phyloP scores from a whole-genome alignment of 2,113 vertebrate genomes.

The Heterotilapia buettikoferi region DNA sequence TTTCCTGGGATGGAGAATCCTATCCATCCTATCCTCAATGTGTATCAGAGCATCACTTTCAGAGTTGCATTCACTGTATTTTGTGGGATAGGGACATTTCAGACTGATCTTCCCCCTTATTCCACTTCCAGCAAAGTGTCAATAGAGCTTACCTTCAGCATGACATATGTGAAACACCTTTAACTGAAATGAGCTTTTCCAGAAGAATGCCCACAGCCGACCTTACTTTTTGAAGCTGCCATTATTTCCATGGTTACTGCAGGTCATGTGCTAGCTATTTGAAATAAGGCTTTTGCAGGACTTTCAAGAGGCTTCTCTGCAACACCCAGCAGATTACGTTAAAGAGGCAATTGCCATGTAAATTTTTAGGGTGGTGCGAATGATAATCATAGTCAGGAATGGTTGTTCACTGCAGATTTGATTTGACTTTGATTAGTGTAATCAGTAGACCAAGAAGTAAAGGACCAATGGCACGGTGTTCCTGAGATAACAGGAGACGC shows the following conservation, averaged over 20 bases:
- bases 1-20: background rate
- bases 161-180: constrained; percentile 52
- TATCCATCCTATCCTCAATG: background rate
- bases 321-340: constrained; percentile 44
- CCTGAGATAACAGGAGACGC: constrained; percentile 47
- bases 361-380: constrained; percentile 52
- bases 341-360: constrained; percentile 63
- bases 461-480: constrained; percentile 38
- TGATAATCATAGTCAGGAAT: constrained; percentile 54
- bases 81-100: background rate
- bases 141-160: constrained; percentile 52
- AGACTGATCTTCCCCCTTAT: constrained; percentile 2
- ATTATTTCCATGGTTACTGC: constrained; percentile 62
- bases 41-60: constrained; percentile 38
- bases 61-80: background rate
- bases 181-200: constrained; percentile 59
- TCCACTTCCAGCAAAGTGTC: constrained; percentile 29
- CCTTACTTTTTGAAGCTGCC: constrained; percentile 25
- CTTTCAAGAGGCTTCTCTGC: constrained; percentile 43
- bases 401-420: constrained; percentile 52
- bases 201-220: constrained; percentile 25
- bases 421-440: constrained; percentile 67
- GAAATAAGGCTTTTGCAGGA: constrained; percentile 43
- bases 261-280: constrained; percentile 50
- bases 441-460: constrained; percentile 55